phyloP scores from a whole-genome alignment of 2,888 invertebrate species.

The Leptinotarsa rubiginosa region DNA sequence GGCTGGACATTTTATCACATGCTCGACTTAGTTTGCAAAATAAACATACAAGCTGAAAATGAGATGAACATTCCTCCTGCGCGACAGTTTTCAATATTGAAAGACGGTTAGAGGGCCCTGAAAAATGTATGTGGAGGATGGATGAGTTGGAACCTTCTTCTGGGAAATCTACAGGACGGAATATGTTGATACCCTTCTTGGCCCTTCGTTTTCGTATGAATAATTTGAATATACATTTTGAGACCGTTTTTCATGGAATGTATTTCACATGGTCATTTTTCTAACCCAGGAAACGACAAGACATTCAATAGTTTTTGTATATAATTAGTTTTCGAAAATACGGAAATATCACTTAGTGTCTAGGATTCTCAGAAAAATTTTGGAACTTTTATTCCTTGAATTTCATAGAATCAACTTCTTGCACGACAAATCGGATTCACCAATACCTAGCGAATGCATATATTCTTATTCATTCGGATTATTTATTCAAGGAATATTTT shows the following conservation, averaged over 20 bases:
- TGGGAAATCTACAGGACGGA: background rate
- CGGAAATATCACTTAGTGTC: no score
- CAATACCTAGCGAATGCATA: no score
- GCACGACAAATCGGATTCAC: no score
- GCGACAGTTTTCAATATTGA: background rate
- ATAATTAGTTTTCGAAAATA: no score
- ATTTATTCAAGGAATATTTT: no score
- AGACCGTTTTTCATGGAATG: background rate
- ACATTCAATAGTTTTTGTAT: no score
- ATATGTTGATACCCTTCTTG: background rate
- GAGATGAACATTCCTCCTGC: constrained; percentile 12
- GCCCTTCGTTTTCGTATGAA: background rate
- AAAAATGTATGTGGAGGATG: background rate
- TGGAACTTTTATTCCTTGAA: no score
- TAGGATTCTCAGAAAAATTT: no score
- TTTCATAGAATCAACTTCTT: no score
- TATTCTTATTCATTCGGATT: no score
- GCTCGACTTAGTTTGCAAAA: constrained; percentile 3
- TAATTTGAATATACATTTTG: background rate
- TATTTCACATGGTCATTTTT: background rate
- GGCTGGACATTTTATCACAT: constrained; percentile 19
- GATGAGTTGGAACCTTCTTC: background rate
- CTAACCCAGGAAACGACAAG: no score
- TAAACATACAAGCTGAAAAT: constrained; percentile 22
- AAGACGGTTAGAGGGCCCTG: background rate